Evolutionary conservation across 53 echinoderm and acorn worm species (phyloP), one percentile per base, ranked within the genome.

Genomic region (Mesocentrotus franciscanus): DNA sequence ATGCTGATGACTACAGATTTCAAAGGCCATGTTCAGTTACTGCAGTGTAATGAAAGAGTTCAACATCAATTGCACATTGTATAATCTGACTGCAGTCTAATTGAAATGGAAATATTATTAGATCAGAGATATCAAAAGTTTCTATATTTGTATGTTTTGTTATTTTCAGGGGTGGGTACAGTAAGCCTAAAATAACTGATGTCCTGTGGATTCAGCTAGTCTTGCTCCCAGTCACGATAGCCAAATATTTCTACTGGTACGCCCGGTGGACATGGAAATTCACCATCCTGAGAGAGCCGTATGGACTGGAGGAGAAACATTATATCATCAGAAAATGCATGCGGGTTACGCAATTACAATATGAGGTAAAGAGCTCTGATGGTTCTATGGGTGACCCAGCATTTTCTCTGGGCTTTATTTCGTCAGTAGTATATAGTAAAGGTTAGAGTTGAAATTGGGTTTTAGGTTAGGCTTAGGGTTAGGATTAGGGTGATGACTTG

Each of bases 271-370:
- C 95, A 17, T 99, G 99, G 99, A 98, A 95, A 91, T 98, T 99
- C 76, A 97, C 90, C 56, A 94, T 99, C 55, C 35, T 90, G 59
- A 96, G 92, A 27, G 93, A 97, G 24, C 96, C 96, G 32, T 98
- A 97, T 56, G 99, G 99, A 30, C 78, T 94, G 87, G 97, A 97
- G n/a, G 99, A 99, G 78, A 99, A 99, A 66, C 95, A 99, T 72
- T 97, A 99, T 72, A 70, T 99, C 61, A 99, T 99, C 79, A 96
- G 97, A 36, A 99, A 93, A 92, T 78, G 94, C 91, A 66, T 98
- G 56, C 58, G 97, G 12, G 84, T 97, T 29, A 95, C 97, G 8
- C 93, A 96, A 78, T 95, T 90, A 34, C 97, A 97, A 93, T 99
- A 97, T 93, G 99, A 99, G 95, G 99, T 99, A 89, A 49, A 74